phyloP scores from a whole-genome alignment of 30 jellyfish, hydroid and myxozoan species.

The Rhopilema esculentum region DNA sequence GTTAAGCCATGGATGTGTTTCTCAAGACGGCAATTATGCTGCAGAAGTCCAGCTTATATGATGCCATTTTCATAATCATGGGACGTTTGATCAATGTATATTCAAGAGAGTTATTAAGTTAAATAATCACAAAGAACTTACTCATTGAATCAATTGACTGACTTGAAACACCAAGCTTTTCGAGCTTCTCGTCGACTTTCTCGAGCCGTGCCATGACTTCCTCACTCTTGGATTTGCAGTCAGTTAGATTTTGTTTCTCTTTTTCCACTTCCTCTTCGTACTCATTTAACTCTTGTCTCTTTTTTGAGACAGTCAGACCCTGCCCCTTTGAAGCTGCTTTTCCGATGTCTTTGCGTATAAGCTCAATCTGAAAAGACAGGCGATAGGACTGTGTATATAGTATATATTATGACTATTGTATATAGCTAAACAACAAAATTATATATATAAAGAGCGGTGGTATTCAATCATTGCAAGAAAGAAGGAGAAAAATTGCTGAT shows the following conservation, averaged over 20 bases:
- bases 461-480: too few relatives aligned
- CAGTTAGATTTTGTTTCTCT: conserved; percentile 13
- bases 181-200: conserved; percentile 34
- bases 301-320: conserved; percentile 37
- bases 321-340: conserved; percentile 65
- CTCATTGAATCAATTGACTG: conserved; percentile 45
- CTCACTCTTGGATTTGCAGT: neutral
- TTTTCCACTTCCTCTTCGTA: conserved; percentile 23
- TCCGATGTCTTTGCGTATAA: conserved; percentile 50
- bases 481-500: too few relatives aligned
- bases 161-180: conserved; percentile 29
- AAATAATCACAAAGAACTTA: too few relatives aligned
- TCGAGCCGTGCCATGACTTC: conserved; percentile 16
- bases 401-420: neutral
- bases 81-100: too few relatives aligned
- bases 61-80: too few relatives aligned
- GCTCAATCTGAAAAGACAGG: conserved; percentile 9
- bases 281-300: conserved; percentile 43
- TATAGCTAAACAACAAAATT: neutral
- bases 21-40: too few relatives aligned
- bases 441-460: too few relatives aligned
- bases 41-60: too few relatives aligned
- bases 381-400: neutral
- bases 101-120: too few relatives aligned
- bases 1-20: too few relatives aligned